phyloP scores from a whole-genome alignment of 23 tunicate species.

The Trididemnum clinides region DNA sequence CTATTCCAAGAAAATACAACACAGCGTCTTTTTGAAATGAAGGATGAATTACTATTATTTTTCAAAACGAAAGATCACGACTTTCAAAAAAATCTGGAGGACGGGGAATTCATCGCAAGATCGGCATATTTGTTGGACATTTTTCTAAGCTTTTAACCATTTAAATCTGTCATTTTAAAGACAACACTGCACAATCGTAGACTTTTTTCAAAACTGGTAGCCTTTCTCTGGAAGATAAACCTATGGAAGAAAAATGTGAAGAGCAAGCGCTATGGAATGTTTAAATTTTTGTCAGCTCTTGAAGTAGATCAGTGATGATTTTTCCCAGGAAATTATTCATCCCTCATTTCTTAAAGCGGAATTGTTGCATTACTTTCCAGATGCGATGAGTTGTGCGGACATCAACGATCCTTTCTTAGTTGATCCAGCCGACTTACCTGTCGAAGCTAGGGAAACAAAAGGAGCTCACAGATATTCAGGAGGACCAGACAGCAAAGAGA shows the following conservation, averaged over 20 bases:
- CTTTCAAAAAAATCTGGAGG: constrained; percentile 43
- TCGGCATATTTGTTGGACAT: constrained; percentile 61
- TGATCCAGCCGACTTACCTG: too few relatives aligned
- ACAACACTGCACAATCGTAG: constrained; percentile 30
- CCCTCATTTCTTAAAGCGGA: constrained; percentile 5
- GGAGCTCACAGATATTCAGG: constrained; percentile 26
- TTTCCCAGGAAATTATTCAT: too few relatives aligned
- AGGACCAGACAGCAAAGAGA: constrained; percentile 32
- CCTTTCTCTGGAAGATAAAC: constrained; percentile 50
- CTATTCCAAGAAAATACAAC: constrained; percentile 53
- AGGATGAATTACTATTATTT: constrained; percentile 47
- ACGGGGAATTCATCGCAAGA: too few relatives aligned
- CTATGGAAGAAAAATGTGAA: constrained; percentile 41
- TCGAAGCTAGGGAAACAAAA: constrained; percentile 30
- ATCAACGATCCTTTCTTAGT: background rate
- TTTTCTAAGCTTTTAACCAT: constrained; percentile 38
- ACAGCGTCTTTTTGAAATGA: constrained; percentile 53
- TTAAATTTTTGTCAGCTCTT: constrained; percentile 21
- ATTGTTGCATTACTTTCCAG: too few relatives aligned
- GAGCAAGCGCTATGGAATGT: constrained; percentile 55
- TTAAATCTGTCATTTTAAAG: constrained; percentile 47
- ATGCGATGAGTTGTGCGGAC: constrained; percentile 17
- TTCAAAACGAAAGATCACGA: constrained; percentile 47
- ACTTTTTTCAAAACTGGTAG: constrained; percentile 13
- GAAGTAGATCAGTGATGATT: background rate